Base-by-base conservation (phyloP, 2,113 vertebrate species). In the Dunckerocampus dactyliophorus region DNA sequence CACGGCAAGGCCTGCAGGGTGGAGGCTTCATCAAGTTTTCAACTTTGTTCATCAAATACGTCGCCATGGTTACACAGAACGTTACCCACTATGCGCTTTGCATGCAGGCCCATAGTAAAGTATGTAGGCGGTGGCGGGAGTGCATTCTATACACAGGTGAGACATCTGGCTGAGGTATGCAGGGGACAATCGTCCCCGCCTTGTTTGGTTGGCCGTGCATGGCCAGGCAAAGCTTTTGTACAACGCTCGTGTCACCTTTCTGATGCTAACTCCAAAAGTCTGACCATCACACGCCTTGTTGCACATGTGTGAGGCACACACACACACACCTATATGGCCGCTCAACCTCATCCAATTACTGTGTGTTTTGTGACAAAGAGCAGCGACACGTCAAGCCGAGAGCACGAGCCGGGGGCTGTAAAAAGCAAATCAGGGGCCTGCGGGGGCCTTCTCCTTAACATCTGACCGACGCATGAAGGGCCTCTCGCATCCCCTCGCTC, bases 331-430 rank as follows among this genome's bases (percentile, higher is more conserved):
- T 76, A 77, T 62, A 76, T 61, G 82, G 80, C 74, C 69, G 59
- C 79, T 81, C 74, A 66, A 85, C 81, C 83, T 80, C 76, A 64
- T 82, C 88, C 88, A 91, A 90, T 91, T 90, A 91, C 79, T 67
- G 70, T 79, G 90, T 89, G 90, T 90, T 87, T 56, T 84, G 87
- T 88, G 90, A 91, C 83, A 85, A 84, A 90, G 85, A 89, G 79
- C 90, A 91, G 89, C 19, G 79, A 86, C 89, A 85, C 81, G 85
- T 88, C 84, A 85, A 82, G 76, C 62, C 63, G 48, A 72, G 77
- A 83, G 84, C 71, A 71, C 47, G 55, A 83, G 79, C 68, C 53
- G 19, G 2, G 70, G 65, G 79, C 80, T 73, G 86, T 88, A 88
- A 89, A 88, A 84, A 63, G 68, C 80, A 67, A 85, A 81, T 81